Evolutionary conservation across 2,888 invertebrate species (phyloP).

Genomic region (Parnassius smintheus): DNA sequence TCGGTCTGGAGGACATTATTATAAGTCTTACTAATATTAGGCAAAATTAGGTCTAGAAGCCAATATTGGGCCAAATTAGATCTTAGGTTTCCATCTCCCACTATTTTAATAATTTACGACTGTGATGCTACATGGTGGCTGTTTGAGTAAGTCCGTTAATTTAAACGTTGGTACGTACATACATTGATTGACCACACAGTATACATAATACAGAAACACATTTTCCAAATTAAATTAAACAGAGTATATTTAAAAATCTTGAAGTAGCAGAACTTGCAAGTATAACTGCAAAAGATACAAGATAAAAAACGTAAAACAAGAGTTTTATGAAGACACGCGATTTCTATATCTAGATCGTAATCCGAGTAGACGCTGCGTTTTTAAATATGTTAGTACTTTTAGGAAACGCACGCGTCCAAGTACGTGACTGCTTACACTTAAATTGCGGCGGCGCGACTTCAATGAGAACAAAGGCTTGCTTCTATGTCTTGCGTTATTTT

Average conservation of each 20-base stretch:
- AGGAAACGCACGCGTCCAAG: conserved; percentile 44
- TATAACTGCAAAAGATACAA: conserved; percentile 19
- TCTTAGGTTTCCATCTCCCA: no score
- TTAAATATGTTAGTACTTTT: conserved; percentile 62
- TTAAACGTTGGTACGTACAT: no score
- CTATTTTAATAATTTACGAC: no score
- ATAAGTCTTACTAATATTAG: no score
- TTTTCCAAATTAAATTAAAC: not conserved
- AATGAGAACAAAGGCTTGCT: conserved; percentile 41
- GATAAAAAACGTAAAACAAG: conserved; percentile 47
- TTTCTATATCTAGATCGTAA: conserved; percentile 67
- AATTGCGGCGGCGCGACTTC: conserved; percentile 52
- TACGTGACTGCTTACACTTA: conserved; percentile 50
- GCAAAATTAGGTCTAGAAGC: no score
- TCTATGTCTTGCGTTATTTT: conserved; percentile 9
- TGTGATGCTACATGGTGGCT: no score
- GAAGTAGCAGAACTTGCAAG: conserved; percentile 15
- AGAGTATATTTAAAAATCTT: conserved; percentile 4
- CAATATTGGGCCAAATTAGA: no score
- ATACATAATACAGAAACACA: no score
- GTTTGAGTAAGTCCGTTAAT: no score
- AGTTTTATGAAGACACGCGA: conserved; percentile 45
- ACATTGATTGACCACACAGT: no score
- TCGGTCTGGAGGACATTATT: no score
- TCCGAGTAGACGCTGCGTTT: conserved; percentile 54